phyloP scores from a whole-genome alignment of 2,888 invertebrate species.

The Sesia bembeciformis region DNA sequence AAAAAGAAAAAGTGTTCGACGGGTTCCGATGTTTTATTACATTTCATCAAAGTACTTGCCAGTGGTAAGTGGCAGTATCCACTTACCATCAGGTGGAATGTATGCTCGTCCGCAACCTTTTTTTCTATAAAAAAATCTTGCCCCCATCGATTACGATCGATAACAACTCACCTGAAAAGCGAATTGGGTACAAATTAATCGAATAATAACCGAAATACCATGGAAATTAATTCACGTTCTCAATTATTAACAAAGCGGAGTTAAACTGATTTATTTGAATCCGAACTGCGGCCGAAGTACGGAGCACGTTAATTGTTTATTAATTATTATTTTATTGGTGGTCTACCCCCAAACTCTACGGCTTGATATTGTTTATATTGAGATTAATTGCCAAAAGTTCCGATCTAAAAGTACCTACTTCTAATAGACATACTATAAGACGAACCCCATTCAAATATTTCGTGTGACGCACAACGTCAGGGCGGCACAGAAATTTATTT shows the following conservation, averaged over 20 bases:
- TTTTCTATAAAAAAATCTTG: too few relatives aligned
- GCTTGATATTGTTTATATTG: slow-evolving; percentile 32
- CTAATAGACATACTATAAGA: too few relatives aligned
- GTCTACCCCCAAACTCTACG: slow-evolving; percentile 2
- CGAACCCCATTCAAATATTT: too few relatives aligned
- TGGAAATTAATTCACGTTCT: slow-evolving; percentile 3
- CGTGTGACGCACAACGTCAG: too few relatives aligned
- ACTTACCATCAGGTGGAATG: too few relatives aligned
- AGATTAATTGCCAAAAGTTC: slow-evolving; percentile 32
- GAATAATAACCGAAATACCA: background rate
- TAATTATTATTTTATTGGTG: slow-evolving; percentile 36
- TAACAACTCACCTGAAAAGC: background rate
- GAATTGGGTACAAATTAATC: background rate
- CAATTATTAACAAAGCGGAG: slow-evolving; percentile 20
- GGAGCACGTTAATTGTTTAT: slow-evolving; percentile 26
- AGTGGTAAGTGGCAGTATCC: too few relatives aligned
- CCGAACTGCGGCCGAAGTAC: slow-evolving; percentile 21
- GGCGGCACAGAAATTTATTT: too few relatives aligned
- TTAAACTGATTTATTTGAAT: slow-evolving; percentile 33
- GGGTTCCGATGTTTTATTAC: too few relatives aligned
- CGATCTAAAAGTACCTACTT: background rate
- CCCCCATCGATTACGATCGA: too few relatives aligned
- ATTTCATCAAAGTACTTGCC: too few relatives aligned
- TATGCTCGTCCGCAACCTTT: too few relatives aligned
- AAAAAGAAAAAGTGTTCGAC: too few relatives aligned